These are phyloP conservation scores for Drosophila cracens DNA, from an alignment of 2,888 invertebrate genomes.

Conservation along the genomic window DNA sequence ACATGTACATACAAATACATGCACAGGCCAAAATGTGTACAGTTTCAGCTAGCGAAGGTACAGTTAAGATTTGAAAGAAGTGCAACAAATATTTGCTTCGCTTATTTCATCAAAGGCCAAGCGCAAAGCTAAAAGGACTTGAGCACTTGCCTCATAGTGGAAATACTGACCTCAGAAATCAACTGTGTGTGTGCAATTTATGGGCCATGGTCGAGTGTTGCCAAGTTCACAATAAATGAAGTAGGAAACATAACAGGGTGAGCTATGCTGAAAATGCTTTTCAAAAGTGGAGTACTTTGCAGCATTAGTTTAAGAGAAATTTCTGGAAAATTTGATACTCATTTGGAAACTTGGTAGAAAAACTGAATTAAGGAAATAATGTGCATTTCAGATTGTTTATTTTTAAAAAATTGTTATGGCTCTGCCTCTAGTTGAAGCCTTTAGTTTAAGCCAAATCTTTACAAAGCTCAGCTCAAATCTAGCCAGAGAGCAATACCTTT, in stretches of 20 bases:
- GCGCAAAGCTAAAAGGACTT: slow-evolving; percentile 2
- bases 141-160: slow-evolving; percentile 2
- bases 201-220: slow-evolving; percentile 25
- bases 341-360: neutral
- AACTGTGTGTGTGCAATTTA: slow-evolving; percentile 18
- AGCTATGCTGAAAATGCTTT: neutral
- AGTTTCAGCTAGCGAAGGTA: slow-evolving; percentile 10
- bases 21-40: slow-evolving; percentile 16
- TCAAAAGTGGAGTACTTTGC: neutral
- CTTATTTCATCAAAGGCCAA: slow-evolving; percentile 30
- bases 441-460: neutral
- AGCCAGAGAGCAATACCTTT: neutral
- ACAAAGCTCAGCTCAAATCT: neutral
- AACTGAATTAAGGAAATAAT: neutral
- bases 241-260: neutral
- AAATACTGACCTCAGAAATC: slow-evolving; percentile 3
- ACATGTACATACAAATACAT: slow-evolving; percentile 7
- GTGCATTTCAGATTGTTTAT: neutral
- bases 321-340: no score
- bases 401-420: no score
- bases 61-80: slow-evolving; percentile 21
- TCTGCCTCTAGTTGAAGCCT: no score
- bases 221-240: neutral
- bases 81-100: slow-evolving; percentile 65
- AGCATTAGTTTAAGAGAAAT: neutral